phyloP scores from a whole-genome alignment of 2,888 invertebrate species.

The Osmoderma eremita region DNA sequence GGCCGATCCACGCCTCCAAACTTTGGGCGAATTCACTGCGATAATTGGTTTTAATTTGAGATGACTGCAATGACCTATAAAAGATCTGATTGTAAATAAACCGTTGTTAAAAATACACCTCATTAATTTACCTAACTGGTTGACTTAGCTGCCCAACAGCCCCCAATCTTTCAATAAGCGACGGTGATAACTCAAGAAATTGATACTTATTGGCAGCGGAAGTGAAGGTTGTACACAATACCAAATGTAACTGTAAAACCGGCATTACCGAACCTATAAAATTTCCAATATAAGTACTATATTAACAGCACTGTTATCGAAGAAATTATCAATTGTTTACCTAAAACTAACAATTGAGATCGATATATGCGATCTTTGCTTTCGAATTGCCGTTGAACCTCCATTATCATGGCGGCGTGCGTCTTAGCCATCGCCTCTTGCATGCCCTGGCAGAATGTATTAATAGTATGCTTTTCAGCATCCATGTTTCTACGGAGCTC shows the following conservation, averaged over 20 bases:
- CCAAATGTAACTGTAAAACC: slow-evolving; percentile 75
- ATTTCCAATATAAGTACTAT: no score
- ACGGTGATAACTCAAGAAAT: slow-evolving; percentile 76
- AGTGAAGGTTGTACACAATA: slow-evolving; percentile 77
- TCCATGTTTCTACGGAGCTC: slow-evolving; percentile 74
- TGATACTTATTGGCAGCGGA: slow-evolving; percentile 79
- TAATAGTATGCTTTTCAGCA: slow-evolving; percentile 73
- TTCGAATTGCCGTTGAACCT: slow-evolving; percentile 73
- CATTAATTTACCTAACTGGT: slow-evolving; percentile 65
- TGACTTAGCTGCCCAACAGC: slow-evolving; percentile 74
- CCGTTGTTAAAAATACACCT: no score
- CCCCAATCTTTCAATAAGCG: slow-evolving; percentile 73
- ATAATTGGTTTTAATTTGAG: slow-evolving; percentile 68
- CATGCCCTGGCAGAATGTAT: slow-evolving; percentile 72
- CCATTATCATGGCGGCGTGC: slow-evolving; percentile 72
- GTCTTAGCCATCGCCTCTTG: slow-evolving; percentile 75
- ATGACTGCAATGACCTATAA: slow-evolving; percentile 66
- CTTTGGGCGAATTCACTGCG: slow-evolving; percentile 72
- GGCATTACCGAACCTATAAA: slow-evolving; percentile 74
- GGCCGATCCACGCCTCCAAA: slow-evolving; percentile 71
- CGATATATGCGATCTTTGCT: slow-evolving; percentile 63
- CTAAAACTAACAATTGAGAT: slow-evolving; percentile 59
- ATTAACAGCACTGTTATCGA: no score
- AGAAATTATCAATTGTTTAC: slow-evolving; percentile 44
- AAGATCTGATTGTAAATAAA: slow-evolving; percentile 3